Evolutionary conservation across 1,140 invertebrate species (phyloP).

Genomic region (Agraylea sexmaculata): DNA sequence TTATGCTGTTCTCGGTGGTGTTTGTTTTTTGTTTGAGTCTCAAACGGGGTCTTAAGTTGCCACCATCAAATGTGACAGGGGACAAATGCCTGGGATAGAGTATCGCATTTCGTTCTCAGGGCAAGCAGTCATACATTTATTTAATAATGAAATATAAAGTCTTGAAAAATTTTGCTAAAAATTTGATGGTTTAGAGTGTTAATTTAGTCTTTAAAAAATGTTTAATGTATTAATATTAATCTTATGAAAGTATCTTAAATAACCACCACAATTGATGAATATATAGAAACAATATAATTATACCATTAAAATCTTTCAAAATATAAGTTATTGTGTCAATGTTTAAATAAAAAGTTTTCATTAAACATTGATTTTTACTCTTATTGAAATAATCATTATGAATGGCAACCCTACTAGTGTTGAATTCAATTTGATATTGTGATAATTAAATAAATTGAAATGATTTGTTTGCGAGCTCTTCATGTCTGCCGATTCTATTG

Average conservation of each 20-base stretch:
- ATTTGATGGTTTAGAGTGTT: too few species aligned
- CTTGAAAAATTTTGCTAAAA: too few species aligned
- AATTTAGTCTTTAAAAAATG: too few species aligned
- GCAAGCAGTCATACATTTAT: too few species aligned
- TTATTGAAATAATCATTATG: not conserved
- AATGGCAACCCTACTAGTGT: conserved; percentile 2
- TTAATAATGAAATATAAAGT: too few species aligned
- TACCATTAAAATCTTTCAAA: not conserved
- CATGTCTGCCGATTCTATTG: not conserved
- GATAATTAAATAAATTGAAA: conserved; percentile 6
- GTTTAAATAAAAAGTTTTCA: not conserved
- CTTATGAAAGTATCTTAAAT: too few species aligned
- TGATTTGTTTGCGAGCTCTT: conserved; percentile 5
- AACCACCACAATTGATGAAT: not conserved
- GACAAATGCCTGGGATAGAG: not conserved
- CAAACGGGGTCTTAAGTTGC: too few species aligned
- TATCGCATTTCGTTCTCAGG: not conserved
- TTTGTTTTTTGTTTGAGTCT: conserved; percentile 2
- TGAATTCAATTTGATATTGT: not conserved
- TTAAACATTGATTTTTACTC: not conserved
- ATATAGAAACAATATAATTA: not conserved
- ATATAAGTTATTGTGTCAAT: not conserved
- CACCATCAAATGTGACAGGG: not conserved
- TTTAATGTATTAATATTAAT: too few species aligned
- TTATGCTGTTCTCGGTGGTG: too few species aligned